A percentile compares a stretch with the other conserved stretches of the same genome.
phyloP scores from a whole-genome alignment of 2,797 vertebrate species.

The Eulemur mongoz region DNA sequence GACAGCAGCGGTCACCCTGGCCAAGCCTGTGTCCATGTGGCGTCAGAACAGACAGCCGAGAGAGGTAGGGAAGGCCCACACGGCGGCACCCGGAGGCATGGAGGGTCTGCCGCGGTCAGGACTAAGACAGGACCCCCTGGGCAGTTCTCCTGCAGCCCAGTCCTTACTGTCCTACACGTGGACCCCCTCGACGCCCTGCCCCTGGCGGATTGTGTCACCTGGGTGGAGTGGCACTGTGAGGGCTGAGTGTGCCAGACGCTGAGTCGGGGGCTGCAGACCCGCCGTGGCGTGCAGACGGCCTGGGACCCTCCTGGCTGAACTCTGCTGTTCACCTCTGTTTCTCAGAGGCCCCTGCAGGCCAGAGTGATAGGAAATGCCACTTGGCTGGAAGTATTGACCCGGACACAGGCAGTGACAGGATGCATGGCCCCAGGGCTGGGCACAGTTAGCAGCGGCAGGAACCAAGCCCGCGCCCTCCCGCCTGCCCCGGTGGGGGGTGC shows the following conservation, averaged over 20 bases:
- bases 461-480: neutral
- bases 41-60: accelerated
- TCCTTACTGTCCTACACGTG: accelerated
- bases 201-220: too few species aligned
- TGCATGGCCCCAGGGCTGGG: neutral
- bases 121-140: accelerated
- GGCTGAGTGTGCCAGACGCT: accelerated
- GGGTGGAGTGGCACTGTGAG: neutral
- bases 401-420: neutral
- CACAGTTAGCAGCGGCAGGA: accelerated
- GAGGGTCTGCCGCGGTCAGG: accelerated
- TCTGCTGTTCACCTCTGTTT: neutral
- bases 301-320: neutral
- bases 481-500: too few species aligned
- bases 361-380: neutral
- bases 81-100: accelerated
- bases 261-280: neutral
- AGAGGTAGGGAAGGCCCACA: accelerated
- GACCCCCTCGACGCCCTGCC: too few species aligned
- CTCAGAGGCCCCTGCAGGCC: neutral
- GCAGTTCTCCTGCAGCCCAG: neutral
- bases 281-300: accelerated
- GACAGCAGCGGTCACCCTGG: neutral
- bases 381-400: neutral
- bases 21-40: too few species aligned